phyloP scores from a whole-genome alignment of 2,888 invertebrate species.

The Amiota communis region DNA sequence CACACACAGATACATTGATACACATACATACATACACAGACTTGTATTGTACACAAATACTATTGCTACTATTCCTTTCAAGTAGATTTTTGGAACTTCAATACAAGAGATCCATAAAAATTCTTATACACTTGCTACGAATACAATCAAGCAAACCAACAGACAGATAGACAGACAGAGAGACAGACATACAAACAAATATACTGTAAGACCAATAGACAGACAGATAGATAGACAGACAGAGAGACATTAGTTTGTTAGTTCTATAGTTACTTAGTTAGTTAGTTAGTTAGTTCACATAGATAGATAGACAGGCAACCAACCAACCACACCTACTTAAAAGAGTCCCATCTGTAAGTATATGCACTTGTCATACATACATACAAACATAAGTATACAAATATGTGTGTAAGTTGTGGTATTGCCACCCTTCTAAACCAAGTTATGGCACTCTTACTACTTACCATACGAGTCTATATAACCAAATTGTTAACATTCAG shows the following conservation, averaged over 20 bases:
- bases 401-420: no score
- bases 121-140: constrained; percentile 10
- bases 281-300: constrained; percentile 1
- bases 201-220: constrained; percentile 46
- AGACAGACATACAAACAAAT: constrained; percentile 60
- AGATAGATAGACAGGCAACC: constrained; percentile 26
- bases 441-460: no score
- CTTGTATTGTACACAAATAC: no score
- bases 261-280: constrained; percentile 27
- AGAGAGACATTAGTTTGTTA: no score
- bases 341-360: constrained; percentile 20
- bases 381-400: not conserved
- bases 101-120: not conserved
- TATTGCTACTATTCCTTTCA: constrained; percentile 15
- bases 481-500: no score
- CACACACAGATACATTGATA: not conserved
- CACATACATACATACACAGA: not conserved
- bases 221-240: no score
- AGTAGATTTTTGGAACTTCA: constrained; percentile 16
- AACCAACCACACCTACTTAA: constrained; percentile 2
- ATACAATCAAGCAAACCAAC: constrained; percentile 48
- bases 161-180: constrained; percentile 56
- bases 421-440: no score
- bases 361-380: constrained; percentile 32
- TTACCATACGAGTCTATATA: no score